Evolutionary conservation across 30 jellyfish, hydroid and myxozoan species (phyloP), one percentile per base, ranked within the genome.

Genomic region (Pelagia noctiluca): DNA sequence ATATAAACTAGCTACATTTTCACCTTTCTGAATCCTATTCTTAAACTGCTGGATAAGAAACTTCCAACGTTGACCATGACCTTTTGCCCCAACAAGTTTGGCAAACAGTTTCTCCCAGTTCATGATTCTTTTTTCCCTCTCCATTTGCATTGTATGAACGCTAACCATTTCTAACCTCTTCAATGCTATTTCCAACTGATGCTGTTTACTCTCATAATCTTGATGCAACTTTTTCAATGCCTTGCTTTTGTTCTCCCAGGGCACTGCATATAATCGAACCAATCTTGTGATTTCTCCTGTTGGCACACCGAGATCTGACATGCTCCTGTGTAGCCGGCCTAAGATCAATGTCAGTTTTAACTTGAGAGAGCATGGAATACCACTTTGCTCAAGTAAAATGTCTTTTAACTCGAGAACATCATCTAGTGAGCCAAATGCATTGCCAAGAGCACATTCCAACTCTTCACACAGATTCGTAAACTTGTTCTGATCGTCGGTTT

Each of bases 101-200:
- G 91, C 88, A 89, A 89, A 89, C 31, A 89, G 50, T 31, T 82
- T 89, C 85, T 89, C 97, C 97, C 97, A 89, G 86, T 89, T 89
- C 91, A 81, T 76, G 21, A 81, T 65, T n/a, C 91, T 64, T 49
- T 89, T 76, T 65, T 71, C 87, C 72, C 42, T 81, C 70, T 82
- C 97, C 94, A 89, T 71, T 49, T 77, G 84, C 85, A 68, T 61
- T 12, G 85, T 81, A 46, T 91, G 87, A 10, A 82, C 95, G 24
- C 92, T 88, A 19, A 82, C 61, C 87, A 89, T 74, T 76, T 89
- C 97, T 21, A 89, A 83, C 61, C 88, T 82, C 30, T 69, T 89
- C 83, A 89, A 77, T 3, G 97, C 95, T 63, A 89, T 82, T 16
- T 89, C 97, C 8, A 89, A 66, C 69, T 83, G 75, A 19, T 78